Base-by-base conservation (phyloP, 2,888 invertebrate genomes). In the Aleiodes alternator region DNA sequence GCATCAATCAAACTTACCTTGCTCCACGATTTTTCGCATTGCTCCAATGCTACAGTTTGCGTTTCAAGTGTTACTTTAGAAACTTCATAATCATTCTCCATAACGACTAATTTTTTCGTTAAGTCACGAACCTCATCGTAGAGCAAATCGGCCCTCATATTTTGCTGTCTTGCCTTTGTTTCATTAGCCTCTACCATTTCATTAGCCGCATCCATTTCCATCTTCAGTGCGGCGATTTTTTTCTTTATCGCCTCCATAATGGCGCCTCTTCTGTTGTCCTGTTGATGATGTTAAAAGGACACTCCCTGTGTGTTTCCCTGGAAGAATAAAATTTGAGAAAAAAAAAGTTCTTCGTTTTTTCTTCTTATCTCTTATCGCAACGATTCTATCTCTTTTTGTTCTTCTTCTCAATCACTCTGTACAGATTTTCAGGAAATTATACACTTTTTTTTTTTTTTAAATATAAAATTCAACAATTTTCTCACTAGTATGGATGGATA, bases 41-140 rank as follows among this genome's bases (percentile, higher is more conserved):
- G 96, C 90, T 99, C 99, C 85, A 98, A 92, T 90, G 96, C 96
- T 87, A 95, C 94, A 90, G 96, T 97, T 90, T 97, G 96, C 90
- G 96, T 95, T 83, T 96, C 95, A 86, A 98, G 93, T 85, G 94
- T 93, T 89, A 96, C 95, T 92, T 98, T 98, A 90, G 96, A 94
- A 84, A 94, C 92, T 88, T 93, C 94, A 87, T 97, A 94, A 91
- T 98, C 98, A 86, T 94, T 95, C 90, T 99, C 98, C 83, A 98
- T 95, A 91, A 97, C 97, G 82, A 94, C 92, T 89, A 97, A 95
- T 92, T 97, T 98, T 94, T 99, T 99, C 91, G 96, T 96, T 90
- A 98, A 94, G 86, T 96, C 97, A 88, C 96, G 95, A 84, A 98
- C 95, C 90, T 99, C 98, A 91, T 98, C 98, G 90, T 94, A 94